A percentile compares a stretch with the other conserved stretches of the same genome.
These are phyloP conservation scores for Palythoa heliodiscus DNA, from an alignment of 92 coral and sea anemone genomes.

Conservation along the genomic window DNA sequence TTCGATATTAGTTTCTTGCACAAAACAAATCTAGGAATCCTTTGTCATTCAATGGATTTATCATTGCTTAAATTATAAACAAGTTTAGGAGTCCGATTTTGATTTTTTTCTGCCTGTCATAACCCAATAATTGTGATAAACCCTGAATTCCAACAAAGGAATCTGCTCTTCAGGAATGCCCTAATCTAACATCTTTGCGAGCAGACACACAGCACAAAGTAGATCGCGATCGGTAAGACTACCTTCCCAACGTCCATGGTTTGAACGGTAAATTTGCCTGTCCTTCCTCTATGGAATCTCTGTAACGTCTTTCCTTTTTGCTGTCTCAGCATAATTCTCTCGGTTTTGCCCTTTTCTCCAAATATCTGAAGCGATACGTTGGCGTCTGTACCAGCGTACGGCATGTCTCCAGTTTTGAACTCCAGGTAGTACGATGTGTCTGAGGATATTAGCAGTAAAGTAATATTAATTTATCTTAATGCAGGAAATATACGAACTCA, in stretches of 20 bases:
- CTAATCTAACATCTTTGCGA: too few species aligned
- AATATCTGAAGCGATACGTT: conserved; percentile 90
- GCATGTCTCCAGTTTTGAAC: conserved; percentile 93
- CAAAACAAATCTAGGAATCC: too few species aligned
- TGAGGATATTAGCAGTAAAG: neutral
- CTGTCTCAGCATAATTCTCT: conserved; percentile 91
- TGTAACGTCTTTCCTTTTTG: conserved; percentile 78
- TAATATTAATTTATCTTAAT: neutral
- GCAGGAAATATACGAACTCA: neutral
- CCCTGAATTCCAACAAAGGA: too few species aligned
- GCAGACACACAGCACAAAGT: too few species aligned
- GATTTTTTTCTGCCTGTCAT: too few species aligned
- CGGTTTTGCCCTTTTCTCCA: conserved; percentile 92
- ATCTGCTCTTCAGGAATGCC: too few species aligned
- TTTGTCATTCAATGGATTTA: too few species aligned
- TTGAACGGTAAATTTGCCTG: conserved; percentile 91
- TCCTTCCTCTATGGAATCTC: conserved; percentile 92
- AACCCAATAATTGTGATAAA: too few species aligned
- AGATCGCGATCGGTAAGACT: neutral
- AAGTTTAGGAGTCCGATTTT: too few species aligned
- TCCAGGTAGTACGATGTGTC: conserved; percentile 85
- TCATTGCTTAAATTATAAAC: too few species aligned
- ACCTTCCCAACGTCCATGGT: conserved; percentile 98
- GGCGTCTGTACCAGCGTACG: conserved; percentile 96
- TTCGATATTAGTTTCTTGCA: too few species aligned